These are phyloP conservation scores for Anoplolepis gracilipes DNA, from an alignment of 1,140 invertebrate species.

Conservation along the genomic window DNA sequence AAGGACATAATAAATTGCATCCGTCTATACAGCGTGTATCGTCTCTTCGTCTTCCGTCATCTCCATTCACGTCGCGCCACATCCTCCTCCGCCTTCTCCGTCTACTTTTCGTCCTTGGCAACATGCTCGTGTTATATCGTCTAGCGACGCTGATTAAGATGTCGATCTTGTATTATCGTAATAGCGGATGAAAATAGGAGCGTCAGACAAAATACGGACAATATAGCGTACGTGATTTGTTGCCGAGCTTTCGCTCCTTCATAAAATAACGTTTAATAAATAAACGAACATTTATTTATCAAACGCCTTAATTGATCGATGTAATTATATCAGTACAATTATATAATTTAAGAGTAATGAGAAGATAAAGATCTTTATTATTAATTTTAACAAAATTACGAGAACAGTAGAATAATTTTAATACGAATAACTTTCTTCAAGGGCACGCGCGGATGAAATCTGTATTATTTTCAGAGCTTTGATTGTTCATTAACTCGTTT, in stretches of 20 bases:
- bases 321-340: not conserved
- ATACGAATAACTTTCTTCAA: not conserved
- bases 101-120: not conserved
- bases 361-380: not conserved
- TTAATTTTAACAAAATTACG: not conserved
- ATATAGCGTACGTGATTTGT: not conserved
- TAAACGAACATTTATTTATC: not conserved
- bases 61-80: conserved; percentile 37
- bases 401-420: not conserved
- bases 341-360: not conserved
- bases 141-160: conserved; percentile 51
- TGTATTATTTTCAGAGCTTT: not conserved
- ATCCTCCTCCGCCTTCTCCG: not conserved
- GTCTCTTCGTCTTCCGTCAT: conserved; percentile 53
- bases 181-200: conserved; percentile 11
- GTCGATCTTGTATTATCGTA: conserved; percentile 42
- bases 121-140: conserved; percentile 43
- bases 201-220: too few species aligned
- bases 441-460: not conserved
- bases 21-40: conserved; percentile 53
- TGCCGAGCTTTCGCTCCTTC: not conserved
- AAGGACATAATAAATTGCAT: conserved; percentile 63
- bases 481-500: not conserved
- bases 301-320: not conserved
- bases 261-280: not conserved